phyloP scores from a whole-genome alignment of 2,797 vertebrate species.

The Phrynocephalus forsythii region DNA sequence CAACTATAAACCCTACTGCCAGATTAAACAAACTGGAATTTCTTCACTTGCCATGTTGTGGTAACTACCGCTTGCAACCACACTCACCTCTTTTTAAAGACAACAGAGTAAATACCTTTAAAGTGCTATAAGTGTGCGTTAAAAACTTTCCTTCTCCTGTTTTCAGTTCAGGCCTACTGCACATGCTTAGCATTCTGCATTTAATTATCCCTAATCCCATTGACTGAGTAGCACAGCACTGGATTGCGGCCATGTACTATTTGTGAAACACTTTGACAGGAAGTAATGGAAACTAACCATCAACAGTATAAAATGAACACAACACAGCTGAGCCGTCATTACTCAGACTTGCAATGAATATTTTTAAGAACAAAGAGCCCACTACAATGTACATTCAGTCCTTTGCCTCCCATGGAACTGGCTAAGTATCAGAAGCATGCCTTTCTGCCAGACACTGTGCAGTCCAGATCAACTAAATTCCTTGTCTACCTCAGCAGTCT shows the following conservation, averaged over 20 bases:
- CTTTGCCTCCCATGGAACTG: neutral
- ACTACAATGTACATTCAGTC: neutral
- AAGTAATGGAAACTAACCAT: neutral
- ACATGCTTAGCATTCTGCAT: slow-evolving; percentile 2
- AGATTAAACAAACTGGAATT: neutral
- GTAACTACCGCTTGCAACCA: neutral
- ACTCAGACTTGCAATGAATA: neutral
- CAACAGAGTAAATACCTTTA: neutral
- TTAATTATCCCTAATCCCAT: neutral
- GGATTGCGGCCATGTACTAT: neutral
- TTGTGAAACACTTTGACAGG: neutral
- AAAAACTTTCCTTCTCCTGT: neutral
- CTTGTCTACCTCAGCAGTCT: neutral
- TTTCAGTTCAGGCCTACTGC: neutral
- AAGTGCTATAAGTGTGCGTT: neutral
- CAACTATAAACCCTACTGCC: neutral
- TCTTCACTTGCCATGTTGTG: neutral
- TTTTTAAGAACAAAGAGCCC: slow-evolving; percentile 21
- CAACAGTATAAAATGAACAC: neutral
- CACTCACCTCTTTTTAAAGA: neutral
- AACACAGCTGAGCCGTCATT: neutral
- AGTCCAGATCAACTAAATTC: neutral
- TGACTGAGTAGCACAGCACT: neutral
- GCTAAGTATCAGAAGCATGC: neutral
- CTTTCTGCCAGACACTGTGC: neutral